phyloP scores from a whole-genome alignment of 2,797 vertebrate genomes.

The Phoeniculus purpureus region DNA sequence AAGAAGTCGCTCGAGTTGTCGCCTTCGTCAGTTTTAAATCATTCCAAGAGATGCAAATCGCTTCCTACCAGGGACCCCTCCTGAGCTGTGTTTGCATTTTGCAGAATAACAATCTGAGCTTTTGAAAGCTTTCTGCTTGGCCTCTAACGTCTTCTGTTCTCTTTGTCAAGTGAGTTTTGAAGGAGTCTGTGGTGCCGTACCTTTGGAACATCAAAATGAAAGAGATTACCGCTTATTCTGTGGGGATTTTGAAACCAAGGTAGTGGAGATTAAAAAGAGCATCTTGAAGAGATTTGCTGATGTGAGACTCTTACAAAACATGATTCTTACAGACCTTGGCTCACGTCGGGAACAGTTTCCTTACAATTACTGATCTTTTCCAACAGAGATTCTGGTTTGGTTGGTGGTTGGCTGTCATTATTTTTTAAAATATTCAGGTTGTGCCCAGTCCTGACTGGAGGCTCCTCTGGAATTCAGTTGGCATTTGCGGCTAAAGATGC shows the following conservation, averaged over 20 bases:
- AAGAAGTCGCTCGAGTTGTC: slow-evolving; percentile 42
- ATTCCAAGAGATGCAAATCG: slow-evolving; percentile 35
- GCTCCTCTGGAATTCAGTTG: background rate
- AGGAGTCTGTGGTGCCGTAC: background rate
- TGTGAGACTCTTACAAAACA: background rate
- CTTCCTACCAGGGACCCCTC: slow-evolving; percentile 12
- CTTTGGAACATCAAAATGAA: slow-evolving; percentile 13
- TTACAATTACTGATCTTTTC: background rate
- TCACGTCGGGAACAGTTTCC: background rate
- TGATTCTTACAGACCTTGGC: background rate
- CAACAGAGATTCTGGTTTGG: background rate
- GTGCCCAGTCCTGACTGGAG: background rate
- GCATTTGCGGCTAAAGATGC: background rate
- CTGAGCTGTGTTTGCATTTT: slow-evolving; percentile 59
- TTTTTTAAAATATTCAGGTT: background rate
- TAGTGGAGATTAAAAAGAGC: slow-evolving; percentile 1
- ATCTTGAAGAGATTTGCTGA: slow-evolving; percentile 48
- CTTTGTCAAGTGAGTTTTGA: slow-evolving; percentile 31
- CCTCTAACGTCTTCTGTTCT: slow-evolving; percentile 2
- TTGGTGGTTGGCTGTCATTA: background rate
- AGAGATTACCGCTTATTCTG: background rate
- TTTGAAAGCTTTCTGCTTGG: slow-evolving; percentile 22
- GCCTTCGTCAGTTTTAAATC: background rate
- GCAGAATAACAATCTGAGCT: slow-evolving; percentile 44
- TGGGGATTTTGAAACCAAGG: slow-evolving; percentile 14